Conservation (phyloP, 2,113 vertebrate species). For the Paracyprichromis sp. region DNA sequence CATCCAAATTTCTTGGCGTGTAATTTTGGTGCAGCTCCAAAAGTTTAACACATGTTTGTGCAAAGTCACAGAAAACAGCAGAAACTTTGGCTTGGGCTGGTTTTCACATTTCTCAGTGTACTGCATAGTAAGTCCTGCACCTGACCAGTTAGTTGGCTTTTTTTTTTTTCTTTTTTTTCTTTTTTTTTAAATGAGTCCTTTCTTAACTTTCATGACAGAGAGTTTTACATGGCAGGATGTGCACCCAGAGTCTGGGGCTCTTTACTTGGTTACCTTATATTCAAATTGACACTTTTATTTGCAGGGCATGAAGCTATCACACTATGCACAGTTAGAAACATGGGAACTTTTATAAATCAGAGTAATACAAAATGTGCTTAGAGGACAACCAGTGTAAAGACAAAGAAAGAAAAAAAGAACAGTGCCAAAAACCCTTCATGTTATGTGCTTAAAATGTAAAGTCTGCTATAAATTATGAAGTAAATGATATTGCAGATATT, state of each 20-base stretch:
- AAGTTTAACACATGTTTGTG: conserved; percentile 43
- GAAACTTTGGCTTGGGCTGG: background rate
- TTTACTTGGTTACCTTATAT: background rate
- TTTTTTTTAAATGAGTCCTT: background rate
- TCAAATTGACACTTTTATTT: conserved; percentile 35
- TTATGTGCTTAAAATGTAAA: background rate
- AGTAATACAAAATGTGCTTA: background rate
- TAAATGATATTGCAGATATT: background rate
- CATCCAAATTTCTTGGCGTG: conserved; percentile 31
- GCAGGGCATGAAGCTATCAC: conserved; percentile 29
- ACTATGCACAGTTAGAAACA: background rate
- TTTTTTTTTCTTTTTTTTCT: rapidly evolving
- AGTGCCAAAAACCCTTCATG: background rate
- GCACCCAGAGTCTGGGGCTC: conserved; percentile 24
- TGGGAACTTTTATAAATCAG: background rate
- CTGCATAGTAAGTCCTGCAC: background rate
- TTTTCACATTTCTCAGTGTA: background rate
- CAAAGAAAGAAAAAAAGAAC: background rate
- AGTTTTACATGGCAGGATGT: conserved; percentile 24
- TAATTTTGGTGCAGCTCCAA: conserved; percentile 9
- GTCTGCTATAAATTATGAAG: background rate
- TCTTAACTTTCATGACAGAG: conserved; percentile 33
- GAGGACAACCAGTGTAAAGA: background rate
- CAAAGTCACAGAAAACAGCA: conserved; percentile 26
- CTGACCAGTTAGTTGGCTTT: background rate